Conservation (phyloP, 2,113 vertebrate species). For the Tychaedon coryphoeus region DNA sequence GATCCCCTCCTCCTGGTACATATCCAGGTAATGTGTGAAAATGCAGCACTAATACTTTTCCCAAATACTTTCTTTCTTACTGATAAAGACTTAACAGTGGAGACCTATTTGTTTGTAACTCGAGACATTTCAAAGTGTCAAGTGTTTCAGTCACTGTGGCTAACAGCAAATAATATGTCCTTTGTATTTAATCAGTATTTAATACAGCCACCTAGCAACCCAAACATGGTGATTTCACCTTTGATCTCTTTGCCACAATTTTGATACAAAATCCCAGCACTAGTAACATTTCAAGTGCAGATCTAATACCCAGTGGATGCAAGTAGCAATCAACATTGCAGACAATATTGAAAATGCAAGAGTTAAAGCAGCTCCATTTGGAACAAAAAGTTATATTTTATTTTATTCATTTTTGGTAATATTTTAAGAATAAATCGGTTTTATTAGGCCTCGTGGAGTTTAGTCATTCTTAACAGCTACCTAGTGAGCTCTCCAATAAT, state of each 20-base stretch:
- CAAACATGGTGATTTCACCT: not conserved
- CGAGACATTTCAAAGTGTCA: not conserved
- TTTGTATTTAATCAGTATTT: not conserved
- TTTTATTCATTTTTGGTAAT: not conserved
- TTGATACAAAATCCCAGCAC: not conserved
- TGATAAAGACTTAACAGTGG: not conserved
- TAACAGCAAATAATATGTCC: not conserved
- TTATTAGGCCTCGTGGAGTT: not conserved
- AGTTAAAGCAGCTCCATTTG: not conserved
- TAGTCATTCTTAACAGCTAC: not conserved
- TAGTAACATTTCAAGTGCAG: not conserved
- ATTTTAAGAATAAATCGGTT: not conserved
- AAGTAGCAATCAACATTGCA: not conserved
- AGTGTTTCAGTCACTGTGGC: not conserved
- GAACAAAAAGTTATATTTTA: not conserved
- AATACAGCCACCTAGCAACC: not conserved
- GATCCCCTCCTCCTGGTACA: not conserved
- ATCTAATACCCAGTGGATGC: not conserved
- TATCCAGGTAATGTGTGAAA: not conserved
- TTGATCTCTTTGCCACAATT: not conserved
- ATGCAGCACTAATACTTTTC: not conserved
- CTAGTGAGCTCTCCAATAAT: conserved; percentile 6
- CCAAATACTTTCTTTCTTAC: not conserved
- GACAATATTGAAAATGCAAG: not conserved
- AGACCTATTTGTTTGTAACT: not conserved